Evolutionary conservation across 2,797 vertebrate genomes (phyloP), one percentile per base, ranked within the genome.

Genomic region (Lates japonicus): DNA sequence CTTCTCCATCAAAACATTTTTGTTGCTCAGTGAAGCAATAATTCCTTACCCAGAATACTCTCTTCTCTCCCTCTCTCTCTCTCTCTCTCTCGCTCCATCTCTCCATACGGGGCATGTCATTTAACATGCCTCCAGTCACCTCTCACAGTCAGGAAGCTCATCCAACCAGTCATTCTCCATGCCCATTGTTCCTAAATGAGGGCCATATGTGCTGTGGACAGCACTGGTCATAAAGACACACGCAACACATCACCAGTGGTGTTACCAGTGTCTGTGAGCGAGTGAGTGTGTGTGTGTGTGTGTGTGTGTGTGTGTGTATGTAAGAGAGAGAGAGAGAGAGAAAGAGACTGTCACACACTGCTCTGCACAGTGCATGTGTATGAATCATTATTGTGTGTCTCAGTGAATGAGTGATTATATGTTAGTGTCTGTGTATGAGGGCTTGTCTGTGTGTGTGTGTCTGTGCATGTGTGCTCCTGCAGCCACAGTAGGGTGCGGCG

Each of bases 121-220:
- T 92, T 92, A 91, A 93, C 92, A 92, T 90, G 90, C 85, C 90
- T 94, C 88, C 78, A 90, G 88, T 93, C 93, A 93, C 92, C 91
- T 90, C 92, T 92, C 90, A 83, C 92, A 93, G 93, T 89, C 87
- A 92, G 90, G 88, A 92, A 88, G 90, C 90, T 91, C 90, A 86
- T 92, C 88, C 87, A 87, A 74, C 82, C 80, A 90, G 88, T 92
- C 92, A 89, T 93, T 90, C 90, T 91, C 92, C 82, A 86, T 88
- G 91, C 80, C 84, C 89, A 92, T 92, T 93, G 92, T 92, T 91
- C 84, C 89, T 90, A 93, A 94, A 94, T 93, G 93, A 95, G 92
- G 90, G 87, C 93, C 92, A 92, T 93, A 94, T 93, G 94, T 74
- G 88, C 93, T 92, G 90, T 51, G 92, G 87, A 92, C 92, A 90